Conservation (phyloP, 2,888 invertebrate species). For the Hirudinaria manillensis region DNA sequence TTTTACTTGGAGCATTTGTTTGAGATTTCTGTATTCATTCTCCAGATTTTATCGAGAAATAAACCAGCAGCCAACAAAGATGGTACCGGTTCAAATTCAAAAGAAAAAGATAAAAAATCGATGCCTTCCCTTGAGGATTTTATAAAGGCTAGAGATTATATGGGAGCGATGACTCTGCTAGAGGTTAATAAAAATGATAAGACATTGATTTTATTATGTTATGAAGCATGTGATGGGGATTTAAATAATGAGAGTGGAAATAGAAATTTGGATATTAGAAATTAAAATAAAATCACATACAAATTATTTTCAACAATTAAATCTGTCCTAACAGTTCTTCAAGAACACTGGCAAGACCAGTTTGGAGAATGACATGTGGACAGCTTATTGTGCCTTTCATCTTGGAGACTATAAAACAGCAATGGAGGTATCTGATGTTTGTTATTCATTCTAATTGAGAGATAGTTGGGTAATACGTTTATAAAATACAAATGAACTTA, state of each 20-base stretch:
- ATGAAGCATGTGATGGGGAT: background rate
- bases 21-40: too few relatives aligned
- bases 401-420: slow-evolving; percentile 84
- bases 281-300: too few relatives aligned
- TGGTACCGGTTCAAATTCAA: slow-evolving; percentile 44
- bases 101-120: slow-evolving; percentile 52
- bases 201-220: background rate
- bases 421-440: slow-evolving; percentile 59
- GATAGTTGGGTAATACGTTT: background rate
- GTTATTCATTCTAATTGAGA: background rate
- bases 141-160: slow-evolving; percentile 80
- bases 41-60: slow-evolving; percentile 53
- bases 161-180: slow-evolving; percentile 82
- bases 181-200: slow-evolving; percentile 56
- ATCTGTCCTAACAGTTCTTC: slow-evolving; percentile 56
- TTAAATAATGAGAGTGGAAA: too few relatives aligned
- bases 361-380: slow-evolving; percentile 71
- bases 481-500: too few relatives aligned
- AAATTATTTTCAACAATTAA: background rate
- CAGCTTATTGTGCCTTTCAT: slow-evolving; percentile 91
- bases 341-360: slow-evolving; percentile 58
- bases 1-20: too few relatives aligned
- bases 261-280: too few relatives aligned
- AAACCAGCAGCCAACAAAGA: slow-evolving; percentile 53
- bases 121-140: slow-evolving; percentile 79